These are phyloP conservation scores for Podocnemis expansa DNA, from an alignment of 2,113 vertebrate species.

Conservation along the genomic window DNA sequence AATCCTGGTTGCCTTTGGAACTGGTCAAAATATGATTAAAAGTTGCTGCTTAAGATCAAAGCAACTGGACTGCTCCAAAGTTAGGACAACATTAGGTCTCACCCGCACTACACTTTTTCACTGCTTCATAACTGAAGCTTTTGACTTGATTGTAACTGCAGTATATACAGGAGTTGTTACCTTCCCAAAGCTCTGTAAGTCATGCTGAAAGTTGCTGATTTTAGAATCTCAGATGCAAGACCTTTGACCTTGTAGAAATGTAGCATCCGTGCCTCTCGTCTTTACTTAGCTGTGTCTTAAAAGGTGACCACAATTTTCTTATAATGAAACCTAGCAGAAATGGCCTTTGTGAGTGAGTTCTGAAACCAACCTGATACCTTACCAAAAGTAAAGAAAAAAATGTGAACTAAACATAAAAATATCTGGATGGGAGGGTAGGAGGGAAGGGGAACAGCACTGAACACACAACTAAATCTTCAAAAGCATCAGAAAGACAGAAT, in stretches of 20 bases:
- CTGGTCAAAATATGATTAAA: constrained; percentile 24
- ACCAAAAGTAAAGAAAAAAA: constrained; percentile 5
- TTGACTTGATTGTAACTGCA: background rate
- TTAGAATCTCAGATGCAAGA: background rate
- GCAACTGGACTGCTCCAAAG: constrained; percentile 3
- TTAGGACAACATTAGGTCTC: background rate
- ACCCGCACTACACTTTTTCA: background rate
- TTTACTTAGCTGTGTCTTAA: background rate
- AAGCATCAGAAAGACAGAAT: constrained; percentile 40
- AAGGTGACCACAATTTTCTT: background rate
- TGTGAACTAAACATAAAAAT: constrained; percentile 46
- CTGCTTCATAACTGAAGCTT: background rate
- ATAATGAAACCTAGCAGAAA: constrained; percentile 10
- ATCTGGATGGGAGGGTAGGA: background rate
- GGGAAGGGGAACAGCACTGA: constrained; percentile 40
- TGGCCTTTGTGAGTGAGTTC: constrained; percentile 5
- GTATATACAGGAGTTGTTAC: background rate
- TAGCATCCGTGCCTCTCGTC: background rate
- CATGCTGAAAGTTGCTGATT: background rate
- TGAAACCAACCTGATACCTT: constrained; percentile 1
- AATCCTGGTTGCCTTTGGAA: constrained; percentile 8
- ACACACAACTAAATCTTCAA: constrained; percentile 30
- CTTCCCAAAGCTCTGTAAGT: background rate
- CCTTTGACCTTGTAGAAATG: background rate
- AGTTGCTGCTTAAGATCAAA: constrained; percentile 22